These are phyloP conservation scores for Teleiodes luculella DNA, from an alignment of 2,888 invertebrate genomes.

Conservation along the genomic window DNA sequence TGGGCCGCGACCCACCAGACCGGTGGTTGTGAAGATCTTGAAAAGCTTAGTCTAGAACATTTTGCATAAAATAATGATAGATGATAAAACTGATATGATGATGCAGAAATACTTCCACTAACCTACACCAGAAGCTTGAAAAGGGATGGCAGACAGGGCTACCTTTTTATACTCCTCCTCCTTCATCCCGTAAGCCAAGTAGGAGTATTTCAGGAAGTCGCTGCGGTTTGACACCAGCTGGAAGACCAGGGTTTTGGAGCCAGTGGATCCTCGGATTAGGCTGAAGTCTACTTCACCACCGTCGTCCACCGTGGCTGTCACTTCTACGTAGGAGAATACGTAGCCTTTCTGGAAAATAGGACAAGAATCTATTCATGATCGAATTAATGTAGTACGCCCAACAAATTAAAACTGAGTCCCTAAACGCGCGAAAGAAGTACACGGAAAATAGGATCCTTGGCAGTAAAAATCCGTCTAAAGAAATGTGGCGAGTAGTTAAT, in stretches of 20 bases:
- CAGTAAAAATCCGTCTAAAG: no score
- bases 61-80: no score
- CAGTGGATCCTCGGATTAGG: constrained; percentile 50
- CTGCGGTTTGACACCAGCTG: constrained; percentile 62
- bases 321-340: constrained; percentile 62
- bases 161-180: constrained; percentile 71
- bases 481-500: no score
- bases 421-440: no score
- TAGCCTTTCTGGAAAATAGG: constrained; percentile 48
- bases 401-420: no score
- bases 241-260: constrained; percentile 54
- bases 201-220: constrained; percentile 62
- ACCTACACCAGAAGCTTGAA: constrained; percentile 46
- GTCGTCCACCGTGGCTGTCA: constrained; percentile 47
- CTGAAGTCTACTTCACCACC: constrained; percentile 54
- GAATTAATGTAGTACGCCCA: no score
- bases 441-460: no score
- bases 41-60: no score
- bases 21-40: no score
- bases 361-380: no score
- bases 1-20: no score
- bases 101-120: constrained; percentile 32
- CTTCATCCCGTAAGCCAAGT: constrained; percentile 58
- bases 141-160: background rate
- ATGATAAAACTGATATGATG: no score